Evolutionary conservation across 2,888 invertebrate species (phyloP).

Genomic region (Oligia strigilis): DNA sequence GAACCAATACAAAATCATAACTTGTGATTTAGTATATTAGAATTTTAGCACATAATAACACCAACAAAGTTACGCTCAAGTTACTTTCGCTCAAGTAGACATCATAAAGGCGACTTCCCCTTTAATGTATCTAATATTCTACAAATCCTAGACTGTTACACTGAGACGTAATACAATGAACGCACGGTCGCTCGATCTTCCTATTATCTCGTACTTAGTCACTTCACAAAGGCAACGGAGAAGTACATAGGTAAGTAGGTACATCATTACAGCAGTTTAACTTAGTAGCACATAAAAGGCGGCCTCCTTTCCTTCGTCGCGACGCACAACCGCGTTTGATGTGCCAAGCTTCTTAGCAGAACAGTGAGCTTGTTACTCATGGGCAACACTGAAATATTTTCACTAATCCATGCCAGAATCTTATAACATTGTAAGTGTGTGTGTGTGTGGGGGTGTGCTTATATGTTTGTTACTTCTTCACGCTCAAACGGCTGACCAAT

Average conservation of each 20-base stretch:
- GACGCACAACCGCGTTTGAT: conserved; percentile 22
- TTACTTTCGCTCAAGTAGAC: conserved; percentile 1
- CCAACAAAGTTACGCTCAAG: neutral
- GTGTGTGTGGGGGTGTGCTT: too few relatives aligned
- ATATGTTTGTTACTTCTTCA: too few relatives aligned
- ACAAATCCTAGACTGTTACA: conserved; percentile 6
- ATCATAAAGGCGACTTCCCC: neutral
- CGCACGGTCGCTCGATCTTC: conserved; percentile 16
- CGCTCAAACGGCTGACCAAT: too few relatives aligned
- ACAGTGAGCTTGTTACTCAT: conserved; percentile 5
- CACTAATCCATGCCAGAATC: neutral
- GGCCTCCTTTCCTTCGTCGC: conserved; percentile 21
- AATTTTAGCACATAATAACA: neutral
- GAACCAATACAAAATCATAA: neutral
- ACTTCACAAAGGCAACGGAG: conserved; percentile 14
- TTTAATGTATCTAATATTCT: conserved; percentile 20
- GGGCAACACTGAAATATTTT: neutral
- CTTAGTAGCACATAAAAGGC: conserved; percentile 26
- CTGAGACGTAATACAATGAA: conserved; percentile 18
- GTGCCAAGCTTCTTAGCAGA: conserved; percentile 21
- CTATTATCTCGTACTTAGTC: conserved; percentile 22
- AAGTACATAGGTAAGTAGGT: conserved; percentile 3
- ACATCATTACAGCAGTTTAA: conserved; percentile 26
- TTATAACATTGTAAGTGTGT: too few relatives aligned
- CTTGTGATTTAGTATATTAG: neutral